A percentile compares a stretch with the other conserved stretches of the same genome.
phyloP scores from a whole-genome alignment of 2,113 vertebrate genomes.

The Cinclus cinclus region DNA sequence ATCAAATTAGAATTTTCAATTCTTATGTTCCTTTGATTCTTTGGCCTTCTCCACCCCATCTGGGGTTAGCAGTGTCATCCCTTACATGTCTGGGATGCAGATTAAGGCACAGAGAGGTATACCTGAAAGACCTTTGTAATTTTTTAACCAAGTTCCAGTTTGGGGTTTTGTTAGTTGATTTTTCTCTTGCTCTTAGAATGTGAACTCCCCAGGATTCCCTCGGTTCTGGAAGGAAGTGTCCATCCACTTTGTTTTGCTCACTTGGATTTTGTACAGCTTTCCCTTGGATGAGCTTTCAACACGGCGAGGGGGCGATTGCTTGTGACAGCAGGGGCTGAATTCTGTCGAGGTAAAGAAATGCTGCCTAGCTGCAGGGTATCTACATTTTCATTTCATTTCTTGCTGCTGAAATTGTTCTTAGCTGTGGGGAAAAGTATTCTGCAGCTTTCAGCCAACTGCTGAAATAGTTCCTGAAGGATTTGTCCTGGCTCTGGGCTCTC shows the following conservation, averaged over 20 bases:
- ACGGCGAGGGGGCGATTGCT: accelerated
- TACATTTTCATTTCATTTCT: background rate
- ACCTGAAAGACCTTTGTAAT: background rate
- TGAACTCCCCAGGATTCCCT: background rate
- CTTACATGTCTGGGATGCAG: background rate
- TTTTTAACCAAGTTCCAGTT: background rate
- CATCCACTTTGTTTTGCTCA: background rate
- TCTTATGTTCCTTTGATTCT: background rate
- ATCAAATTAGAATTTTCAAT: background rate
- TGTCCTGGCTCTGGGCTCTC: background rate
- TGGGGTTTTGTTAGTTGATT: background rate
- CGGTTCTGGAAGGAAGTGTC: background rate
- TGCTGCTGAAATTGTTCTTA: background rate
- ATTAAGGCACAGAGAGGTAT: background rate
- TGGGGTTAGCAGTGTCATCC: background rate
- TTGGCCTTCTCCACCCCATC: background rate
- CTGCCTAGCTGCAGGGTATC: background rate
- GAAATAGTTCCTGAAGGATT: background rate
- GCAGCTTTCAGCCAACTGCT: background rate
- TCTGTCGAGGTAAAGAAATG: background rate
- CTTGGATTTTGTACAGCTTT: background rate
- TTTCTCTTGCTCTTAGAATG: background rate
- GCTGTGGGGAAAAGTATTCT: background rate
- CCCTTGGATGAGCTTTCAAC: background rate
- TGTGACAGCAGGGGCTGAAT: background rate